Conservation (phyloP, 2,113 vertebrate genomes). For the Thalassoma bifasciatum region DNA sequence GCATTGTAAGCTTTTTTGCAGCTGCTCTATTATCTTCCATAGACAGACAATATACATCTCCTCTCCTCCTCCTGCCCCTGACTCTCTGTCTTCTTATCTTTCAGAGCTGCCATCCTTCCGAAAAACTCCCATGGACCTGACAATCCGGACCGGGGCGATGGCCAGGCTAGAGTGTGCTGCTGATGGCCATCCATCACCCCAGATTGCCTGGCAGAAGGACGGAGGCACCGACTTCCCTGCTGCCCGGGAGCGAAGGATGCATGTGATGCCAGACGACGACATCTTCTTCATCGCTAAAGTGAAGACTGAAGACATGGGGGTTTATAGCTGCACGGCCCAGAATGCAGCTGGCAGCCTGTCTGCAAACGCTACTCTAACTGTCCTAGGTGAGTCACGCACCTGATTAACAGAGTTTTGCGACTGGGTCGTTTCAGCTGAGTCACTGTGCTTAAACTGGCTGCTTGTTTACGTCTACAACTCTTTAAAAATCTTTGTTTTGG, state of each 20-base stretch:
- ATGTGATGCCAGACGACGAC: constrained; percentile 98
- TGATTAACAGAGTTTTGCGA: constrained; percentile 20
- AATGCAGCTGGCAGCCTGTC: constrained; percentile 94
- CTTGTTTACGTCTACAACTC: constrained; percentile 19
- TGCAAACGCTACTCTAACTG: constrained; percentile 93
- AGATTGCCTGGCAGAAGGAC: constrained; percentile 99
- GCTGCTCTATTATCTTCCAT: not conserved
- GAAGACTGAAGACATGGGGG: constrained; percentile 93
- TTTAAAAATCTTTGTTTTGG: constrained; percentile 18
- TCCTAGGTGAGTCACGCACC: constrained; percentile 86
- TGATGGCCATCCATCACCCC: constrained; percentile 91
- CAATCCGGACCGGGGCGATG: constrained; percentile 90
- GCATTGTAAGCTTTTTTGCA: not conserved
- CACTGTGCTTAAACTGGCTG: constrained; percentile 17
- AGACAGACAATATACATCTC: not conserved
- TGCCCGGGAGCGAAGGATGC: constrained; percentile 95
- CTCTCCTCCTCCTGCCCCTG: not conserved
- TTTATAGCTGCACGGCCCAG: constrained; percentile 98
- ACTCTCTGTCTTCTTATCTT: not conserved
- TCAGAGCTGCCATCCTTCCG: constrained; percentile 95
- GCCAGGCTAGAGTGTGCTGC: constrained; percentile 96
- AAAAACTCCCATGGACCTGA: constrained; percentile 98
- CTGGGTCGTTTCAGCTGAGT: constrained; percentile 31
- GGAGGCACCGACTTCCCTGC: constrained; percentile 97
- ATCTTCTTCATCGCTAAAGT: constrained; percentile 98